A percentile compares a stretch with the other conserved stretches of the same genome.
These are phyloP conservation scores for Acromyrmex echinatior DNA, from an alignment of 1,140 invertebrate genomes.

Conservation along the genomic window DNA sequence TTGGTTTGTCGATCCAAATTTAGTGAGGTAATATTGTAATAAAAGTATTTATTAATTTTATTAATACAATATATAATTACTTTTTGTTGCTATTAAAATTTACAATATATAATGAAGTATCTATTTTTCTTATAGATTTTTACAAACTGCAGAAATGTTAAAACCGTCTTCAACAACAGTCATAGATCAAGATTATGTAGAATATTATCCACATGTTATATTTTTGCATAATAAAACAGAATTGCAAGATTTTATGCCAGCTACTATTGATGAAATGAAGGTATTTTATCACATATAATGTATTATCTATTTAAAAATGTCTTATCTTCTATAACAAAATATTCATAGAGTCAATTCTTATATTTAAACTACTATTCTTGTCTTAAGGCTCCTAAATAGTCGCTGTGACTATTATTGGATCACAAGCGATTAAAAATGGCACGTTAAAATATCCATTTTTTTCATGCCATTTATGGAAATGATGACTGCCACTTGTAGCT, in stretches of 20 bases:
- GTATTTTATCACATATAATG: constrained; percentile 79
- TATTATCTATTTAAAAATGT: constrained; percentile 36
- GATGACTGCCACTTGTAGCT: no score
- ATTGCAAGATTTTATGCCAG: constrained; percentile 90
- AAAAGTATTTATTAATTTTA: constrained; percentile 14
- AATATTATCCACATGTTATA: constrained; percentile 92
- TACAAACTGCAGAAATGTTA: constrained; percentile 95
- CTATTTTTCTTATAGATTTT: constrained; percentile 88
- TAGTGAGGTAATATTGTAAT: constrained; percentile 87
- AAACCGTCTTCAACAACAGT: constrained; percentile 92
- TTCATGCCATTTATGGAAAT: no score
- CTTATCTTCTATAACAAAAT: constrained; percentile 53
- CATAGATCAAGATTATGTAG: constrained; percentile 89
- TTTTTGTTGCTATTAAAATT: not conserved
- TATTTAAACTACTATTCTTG: no score
- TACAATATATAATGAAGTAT: not conserved
- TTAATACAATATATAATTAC: constrained; percentile 18
- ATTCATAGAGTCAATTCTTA: no score
- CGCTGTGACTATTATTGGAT: no score
- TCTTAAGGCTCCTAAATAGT: no score
- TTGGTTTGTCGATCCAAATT: constrained; percentile 93
- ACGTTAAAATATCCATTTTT: no score
- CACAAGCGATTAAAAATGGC: no score
- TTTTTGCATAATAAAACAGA: constrained; percentile 92
- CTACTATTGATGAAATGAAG: constrained; percentile 90